Conservation (phyloP, 2,888 invertebrate species). For the Galerucella calmariensis region DNA sequence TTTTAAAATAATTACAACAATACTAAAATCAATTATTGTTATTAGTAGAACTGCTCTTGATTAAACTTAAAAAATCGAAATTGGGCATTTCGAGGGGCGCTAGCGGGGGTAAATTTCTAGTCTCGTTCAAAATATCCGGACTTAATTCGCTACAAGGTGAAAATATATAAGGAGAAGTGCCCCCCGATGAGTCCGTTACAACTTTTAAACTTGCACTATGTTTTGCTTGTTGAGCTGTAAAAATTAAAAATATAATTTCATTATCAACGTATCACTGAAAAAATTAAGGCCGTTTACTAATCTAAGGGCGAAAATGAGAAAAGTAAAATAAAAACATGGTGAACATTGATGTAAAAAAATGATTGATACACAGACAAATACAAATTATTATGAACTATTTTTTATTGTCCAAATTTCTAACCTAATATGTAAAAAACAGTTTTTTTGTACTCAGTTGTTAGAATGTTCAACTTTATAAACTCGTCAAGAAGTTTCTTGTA, state of each 20-base stretch:
- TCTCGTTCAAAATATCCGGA: conserved; percentile 58
- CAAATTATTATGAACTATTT: too few relatives aligned
- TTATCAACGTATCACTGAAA: background rate
- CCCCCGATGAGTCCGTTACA: conserved; percentile 61
- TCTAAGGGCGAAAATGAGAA: conserved; percentile 20
- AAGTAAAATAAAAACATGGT: background rate
- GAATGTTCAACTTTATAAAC: too few relatives aligned
- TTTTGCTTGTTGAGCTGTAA: conserved; percentile 54
- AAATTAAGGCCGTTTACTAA: conserved; percentile 4
- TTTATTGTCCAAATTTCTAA: too few relatives aligned
- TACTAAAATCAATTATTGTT: conserved; percentile 24
- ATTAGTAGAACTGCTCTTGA: conserved; percentile 42
- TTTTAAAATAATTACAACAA: background rate
- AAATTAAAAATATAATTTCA: conserved; percentile 15
- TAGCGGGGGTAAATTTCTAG: conserved; percentile 64
- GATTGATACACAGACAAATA: too few relatives aligned
- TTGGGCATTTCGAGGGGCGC: conserved; percentile 73
- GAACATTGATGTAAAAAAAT: background rate
- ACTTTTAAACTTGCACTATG: conserved; percentile 56
- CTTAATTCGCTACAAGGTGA: conserved; percentile 63
- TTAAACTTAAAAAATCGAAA: conserved; percentile 66
- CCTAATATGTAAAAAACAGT: too few relatives aligned
- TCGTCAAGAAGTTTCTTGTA: too few relatives aligned
- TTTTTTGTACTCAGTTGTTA: too few relatives aligned
- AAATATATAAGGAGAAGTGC: conserved; percentile 64